These are phyloP conservation scores for Heliangelus exortis DNA, from an alignment of 2,797 vertebrate genomes.

Conservation along the genomic window DNA sequence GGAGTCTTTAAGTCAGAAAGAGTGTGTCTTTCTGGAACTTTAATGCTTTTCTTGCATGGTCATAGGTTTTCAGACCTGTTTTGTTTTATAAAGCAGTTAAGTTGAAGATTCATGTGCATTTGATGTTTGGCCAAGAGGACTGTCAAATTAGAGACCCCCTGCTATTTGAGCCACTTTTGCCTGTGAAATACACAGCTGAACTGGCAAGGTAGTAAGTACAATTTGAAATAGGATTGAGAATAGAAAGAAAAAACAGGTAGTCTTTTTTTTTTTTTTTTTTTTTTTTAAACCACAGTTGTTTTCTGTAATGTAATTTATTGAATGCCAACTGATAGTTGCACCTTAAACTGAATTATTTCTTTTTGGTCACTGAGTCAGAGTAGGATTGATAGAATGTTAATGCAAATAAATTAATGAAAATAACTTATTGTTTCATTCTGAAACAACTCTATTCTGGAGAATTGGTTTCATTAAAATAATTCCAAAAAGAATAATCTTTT, in stretches of 20 bases:
- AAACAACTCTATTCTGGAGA: conserved; percentile 59
- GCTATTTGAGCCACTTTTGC: conserved; percentile 64
- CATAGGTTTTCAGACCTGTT: conserved; percentile 49
- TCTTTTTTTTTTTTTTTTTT: conserved; percentile 26
- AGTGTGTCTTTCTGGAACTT: conserved; percentile 39
- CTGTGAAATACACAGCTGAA: conserved; percentile 62
- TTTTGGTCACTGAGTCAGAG: conserved; percentile 65
- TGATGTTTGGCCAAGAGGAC: conserved; percentile 58
- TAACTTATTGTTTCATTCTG: conserved; percentile 70
- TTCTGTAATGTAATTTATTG: conserved; percentile 71
- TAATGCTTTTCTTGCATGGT: conserved; percentile 46
- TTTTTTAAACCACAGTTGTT: conserved; percentile 42
- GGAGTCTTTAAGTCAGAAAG: conserved; percentile 36
- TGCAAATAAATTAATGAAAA: conserved; percentile 71
- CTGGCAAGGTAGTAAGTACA: conserved; percentile 43
- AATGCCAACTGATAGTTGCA: conserved; percentile 76
- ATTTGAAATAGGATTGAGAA: conserved; percentile 59
- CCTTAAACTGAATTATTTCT: conserved; percentile 70
- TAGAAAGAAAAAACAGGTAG: conserved; percentile 60
- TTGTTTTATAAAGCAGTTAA: conserved; percentile 30
- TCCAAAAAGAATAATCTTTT: conserved; percentile 57
- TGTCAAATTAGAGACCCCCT: conserved; percentile 47
- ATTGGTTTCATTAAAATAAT: conserved; percentile 46
- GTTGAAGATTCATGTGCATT: conserved; percentile 14
- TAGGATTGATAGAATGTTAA: conserved; percentile 65